Evolutionary conservation across 1,140 invertebrate species (phyloP).

Genomic region (Geopemphigus sp.): DNA sequence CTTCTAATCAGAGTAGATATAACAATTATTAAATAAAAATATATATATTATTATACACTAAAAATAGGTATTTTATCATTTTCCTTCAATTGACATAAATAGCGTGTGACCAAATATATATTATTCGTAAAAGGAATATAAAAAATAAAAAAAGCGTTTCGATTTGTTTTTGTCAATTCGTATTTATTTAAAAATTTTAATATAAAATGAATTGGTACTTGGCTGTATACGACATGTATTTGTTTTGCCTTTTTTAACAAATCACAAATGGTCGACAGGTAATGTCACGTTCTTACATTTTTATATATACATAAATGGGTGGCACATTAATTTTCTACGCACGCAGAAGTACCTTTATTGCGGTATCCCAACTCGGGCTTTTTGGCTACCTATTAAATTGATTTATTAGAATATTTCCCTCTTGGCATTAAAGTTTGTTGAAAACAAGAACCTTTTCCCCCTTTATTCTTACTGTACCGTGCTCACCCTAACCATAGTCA

Average conservation of each 20-base stretch:
- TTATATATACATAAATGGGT: constrained; percentile 7
- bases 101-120: too few species aligned
- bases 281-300: not conserved
- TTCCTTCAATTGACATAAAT: too few species aligned
- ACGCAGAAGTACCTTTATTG: constrained; percentile 25
- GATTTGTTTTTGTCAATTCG: too few species aligned
- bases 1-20: too few species aligned
- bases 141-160: too few species aligned
- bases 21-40: too few species aligned
- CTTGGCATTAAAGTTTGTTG: constrained; percentile 15
- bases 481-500: not conserved
- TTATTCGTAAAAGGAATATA: too few species aligned
- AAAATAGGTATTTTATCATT: too few species aligned
- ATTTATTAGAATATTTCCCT: constrained; percentile 33
- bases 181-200: too few species aligned
- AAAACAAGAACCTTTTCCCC: constrained; percentile 32
- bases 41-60: too few species aligned
- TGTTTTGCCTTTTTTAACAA: not conserved
- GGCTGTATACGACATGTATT: too few species aligned
- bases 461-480: not conserved
- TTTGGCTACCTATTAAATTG: constrained; percentile 30
- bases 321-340: constrained; percentile 14
- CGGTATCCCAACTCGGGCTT: not conserved
- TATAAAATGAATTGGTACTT: too few species aligned
- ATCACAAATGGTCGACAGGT: not conserved